phyloP scores from a whole-genome alignment of 2,113 vertebrate genomes.

The Glaucomys volans region DNA sequence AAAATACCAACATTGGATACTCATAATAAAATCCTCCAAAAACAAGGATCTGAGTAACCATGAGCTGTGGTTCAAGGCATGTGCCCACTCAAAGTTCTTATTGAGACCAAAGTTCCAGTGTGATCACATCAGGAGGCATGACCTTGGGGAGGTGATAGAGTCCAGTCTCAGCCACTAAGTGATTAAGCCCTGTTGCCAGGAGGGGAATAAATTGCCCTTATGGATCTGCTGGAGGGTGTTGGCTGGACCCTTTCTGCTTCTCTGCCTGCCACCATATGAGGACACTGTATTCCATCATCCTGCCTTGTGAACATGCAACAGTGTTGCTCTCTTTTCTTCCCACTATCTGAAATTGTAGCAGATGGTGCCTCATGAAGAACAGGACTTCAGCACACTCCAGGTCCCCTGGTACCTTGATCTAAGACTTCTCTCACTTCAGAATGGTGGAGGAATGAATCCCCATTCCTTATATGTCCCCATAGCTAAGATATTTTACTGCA shows the following conservation, averaged over 20 bases:
- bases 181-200: neutral
- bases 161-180: neutral
- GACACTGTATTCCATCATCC: neutral
- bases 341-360: neutral
- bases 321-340: neutral
- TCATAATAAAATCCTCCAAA: neutral
- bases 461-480: neutral
- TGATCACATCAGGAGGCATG: neutral
- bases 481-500: neutral
- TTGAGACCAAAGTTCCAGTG: neutral
- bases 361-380: neutral
- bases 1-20: neutral
- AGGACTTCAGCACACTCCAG: neutral
- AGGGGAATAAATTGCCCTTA: neutral
- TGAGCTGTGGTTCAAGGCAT: neutral
- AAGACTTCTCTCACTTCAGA: neutral
- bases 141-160: neutral
- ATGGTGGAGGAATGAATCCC: neutral
- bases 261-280: neutral
- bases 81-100: neutral
- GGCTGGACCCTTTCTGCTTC: neutral
- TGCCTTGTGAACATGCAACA: neutral
- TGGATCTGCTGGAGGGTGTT: neutral
- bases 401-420: neutral
- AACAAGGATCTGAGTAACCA: neutral